Evolutionary conservation across 2,888 invertebrate species (phyloP), one percentile per base, ranked within the genome.

Genomic region (Pharmacophagus antenor): DNA sequence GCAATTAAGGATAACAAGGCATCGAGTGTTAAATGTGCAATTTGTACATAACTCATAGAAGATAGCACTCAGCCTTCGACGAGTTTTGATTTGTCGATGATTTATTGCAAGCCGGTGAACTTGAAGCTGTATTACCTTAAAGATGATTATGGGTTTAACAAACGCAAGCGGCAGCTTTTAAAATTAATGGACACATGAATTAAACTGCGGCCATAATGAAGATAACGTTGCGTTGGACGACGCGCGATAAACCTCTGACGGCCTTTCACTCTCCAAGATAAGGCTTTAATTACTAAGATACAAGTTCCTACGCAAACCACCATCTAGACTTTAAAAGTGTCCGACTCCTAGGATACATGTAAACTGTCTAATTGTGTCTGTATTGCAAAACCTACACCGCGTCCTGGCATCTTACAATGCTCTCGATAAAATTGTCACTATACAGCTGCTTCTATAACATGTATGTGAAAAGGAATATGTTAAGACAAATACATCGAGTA

Each of bases 181-280:
- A 84, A 88, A 86, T 86, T 84, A 88, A 88, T 86, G 87, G 83
- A 82, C 75, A 81, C 74, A 79, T 80, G 86, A 87, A 88, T 86
- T 84, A 83, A 85, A 87, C 78, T 82, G 68, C 74, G 84, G 75
- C 78, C 76, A 81, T 86, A 88, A 88, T 88, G 86, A 88, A 88
- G 88, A 88, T 88, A 88, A 85, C 82, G 77, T 65, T 67, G 67
- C 74, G 70, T 76, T 75, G 78, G 88, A 88, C 85, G 80, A 74
- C 56, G 62, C 57, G 67, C 76, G 88, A 88, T 88, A 87, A 86
- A 79, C 71, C 75, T 72, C 75, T 88, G 88, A 88, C 88, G 86
- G 80, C 83, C 74, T 77, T 83, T 83, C 84, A 80, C 76, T 74
- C 74, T 74, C 64, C 58, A 66, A 72, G 85, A 88, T 87, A 88